phyloP scores from a whole-genome alignment of 2,797 vertebrate species.

The Sebastes melanostomus region DNA sequence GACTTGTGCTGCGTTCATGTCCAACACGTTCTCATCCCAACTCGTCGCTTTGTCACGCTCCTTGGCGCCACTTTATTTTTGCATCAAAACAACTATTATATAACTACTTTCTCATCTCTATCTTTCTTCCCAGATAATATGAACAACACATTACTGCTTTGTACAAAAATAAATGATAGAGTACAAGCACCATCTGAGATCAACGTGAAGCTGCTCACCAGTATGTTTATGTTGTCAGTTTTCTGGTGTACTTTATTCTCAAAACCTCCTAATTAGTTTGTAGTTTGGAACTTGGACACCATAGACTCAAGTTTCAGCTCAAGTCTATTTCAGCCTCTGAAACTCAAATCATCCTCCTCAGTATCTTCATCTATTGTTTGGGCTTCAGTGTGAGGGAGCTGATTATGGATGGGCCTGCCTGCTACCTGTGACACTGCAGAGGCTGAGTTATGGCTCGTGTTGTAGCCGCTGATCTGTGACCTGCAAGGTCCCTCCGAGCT shows the following conservation, averaged over 20 bases:
- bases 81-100: no score
- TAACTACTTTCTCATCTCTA: not conserved
- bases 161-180: not conserved
- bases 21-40: no score
- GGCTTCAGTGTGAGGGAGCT: not conserved
- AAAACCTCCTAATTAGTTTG: not conserved
- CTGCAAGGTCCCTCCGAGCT: conserved; percentile 14
- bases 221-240: not conserved
- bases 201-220: not conserved
- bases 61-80: no score
- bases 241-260: not conserved
- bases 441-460: conserved; percentile 52
- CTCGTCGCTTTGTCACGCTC: no score
- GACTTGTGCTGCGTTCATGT: no score
- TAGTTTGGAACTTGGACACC: not conserved
- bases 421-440: conserved; percentile 6
- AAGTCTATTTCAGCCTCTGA: not conserved
- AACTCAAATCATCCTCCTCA: not conserved
- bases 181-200: not conserved
- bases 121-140: not conserved
- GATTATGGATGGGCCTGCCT: conserved; percentile 45
- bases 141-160: not conserved
- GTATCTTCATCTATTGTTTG: conserved; percentile 18
- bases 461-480: conserved; percentile 48
- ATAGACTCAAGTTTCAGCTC: not conserved